Conservation (phyloP, 2,113 vertebrate genomes). For the Equus quagga region DNA sequence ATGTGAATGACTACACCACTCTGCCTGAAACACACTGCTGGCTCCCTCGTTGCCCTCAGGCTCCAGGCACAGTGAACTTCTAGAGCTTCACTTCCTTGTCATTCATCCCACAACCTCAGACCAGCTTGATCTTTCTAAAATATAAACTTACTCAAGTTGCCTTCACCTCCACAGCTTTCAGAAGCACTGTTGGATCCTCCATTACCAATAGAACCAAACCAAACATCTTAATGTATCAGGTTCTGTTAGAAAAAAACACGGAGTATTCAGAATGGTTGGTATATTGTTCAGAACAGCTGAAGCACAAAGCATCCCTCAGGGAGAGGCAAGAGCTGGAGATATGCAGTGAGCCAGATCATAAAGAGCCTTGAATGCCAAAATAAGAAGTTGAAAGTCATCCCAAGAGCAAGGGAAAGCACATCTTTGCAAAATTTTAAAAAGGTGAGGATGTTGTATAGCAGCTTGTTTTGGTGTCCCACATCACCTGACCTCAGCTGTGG, state of each 20-base stretch:
- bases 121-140: not conserved
- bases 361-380: not conserved
- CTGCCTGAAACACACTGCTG: not conserved
- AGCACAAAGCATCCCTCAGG: not conserved
- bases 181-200: not conserved
- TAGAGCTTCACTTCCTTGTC: not conserved
- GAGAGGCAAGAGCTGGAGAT: not conserved
- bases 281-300: not conserved
- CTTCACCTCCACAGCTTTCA: not conserved
- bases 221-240: not conserved
- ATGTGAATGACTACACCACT: not conserved
- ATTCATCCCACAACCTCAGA: not conserved
- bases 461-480: rapidly evolving
- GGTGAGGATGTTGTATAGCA: not conserved
- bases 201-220: not conserved
- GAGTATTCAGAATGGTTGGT: not conserved
- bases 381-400: not conserved
- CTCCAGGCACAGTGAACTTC: not conserved
- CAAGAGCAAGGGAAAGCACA: not conserved
- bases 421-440: not conserved
- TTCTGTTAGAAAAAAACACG: not conserved
- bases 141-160: not conserved
- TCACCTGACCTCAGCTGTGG: not conserved
- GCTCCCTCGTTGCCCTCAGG: not conserved
- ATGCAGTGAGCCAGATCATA: not conserved